These are phyloP conservation scores for Conopomorpha cramerella DNA, from an alignment of 1,140 invertebrate species.

Conservation along the genomic window DNA sequence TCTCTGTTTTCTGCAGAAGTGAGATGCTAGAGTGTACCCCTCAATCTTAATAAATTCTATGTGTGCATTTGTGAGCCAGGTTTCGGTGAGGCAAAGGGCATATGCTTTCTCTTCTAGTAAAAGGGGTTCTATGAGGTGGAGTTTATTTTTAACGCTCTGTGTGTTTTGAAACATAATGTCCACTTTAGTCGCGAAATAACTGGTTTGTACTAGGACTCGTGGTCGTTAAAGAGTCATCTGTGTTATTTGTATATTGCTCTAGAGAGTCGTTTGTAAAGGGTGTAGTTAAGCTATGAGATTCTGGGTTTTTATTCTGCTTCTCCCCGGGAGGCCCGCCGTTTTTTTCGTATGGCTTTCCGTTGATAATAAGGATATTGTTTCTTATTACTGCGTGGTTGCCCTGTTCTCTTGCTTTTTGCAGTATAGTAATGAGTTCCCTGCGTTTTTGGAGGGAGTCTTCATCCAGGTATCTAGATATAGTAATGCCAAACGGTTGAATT, in stretches of 20 bases:
- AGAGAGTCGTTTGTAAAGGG: too few relatives aligned
- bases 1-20: neutral
- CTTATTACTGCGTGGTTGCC: neutral
- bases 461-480: too few relatives aligned
- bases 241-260: too few relatives aligned
- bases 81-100: neutral
- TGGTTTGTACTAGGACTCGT: neutral
- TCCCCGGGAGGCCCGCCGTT: too few relatives aligned
- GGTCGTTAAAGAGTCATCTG: too few relatives aligned
- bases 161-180: neutral
- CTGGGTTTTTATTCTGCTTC: too few relatives aligned
- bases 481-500: too few relatives aligned
- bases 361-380: neutral
- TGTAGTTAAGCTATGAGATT: too few relatives aligned
- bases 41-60: neutral
- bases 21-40: neutral
- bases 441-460: too few relatives aligned
- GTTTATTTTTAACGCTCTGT: neutral
- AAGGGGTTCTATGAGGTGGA: neutral
- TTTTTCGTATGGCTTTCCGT: neutral
- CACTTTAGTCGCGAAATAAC: neutral
- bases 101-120: neutral
- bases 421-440: too few relatives aligned
- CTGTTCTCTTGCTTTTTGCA: neutral
- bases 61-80: neutral